phyloP scores from a whole-genome alignment of 92 coral and sea anemone species.

The Porites cylindrica region DNA sequence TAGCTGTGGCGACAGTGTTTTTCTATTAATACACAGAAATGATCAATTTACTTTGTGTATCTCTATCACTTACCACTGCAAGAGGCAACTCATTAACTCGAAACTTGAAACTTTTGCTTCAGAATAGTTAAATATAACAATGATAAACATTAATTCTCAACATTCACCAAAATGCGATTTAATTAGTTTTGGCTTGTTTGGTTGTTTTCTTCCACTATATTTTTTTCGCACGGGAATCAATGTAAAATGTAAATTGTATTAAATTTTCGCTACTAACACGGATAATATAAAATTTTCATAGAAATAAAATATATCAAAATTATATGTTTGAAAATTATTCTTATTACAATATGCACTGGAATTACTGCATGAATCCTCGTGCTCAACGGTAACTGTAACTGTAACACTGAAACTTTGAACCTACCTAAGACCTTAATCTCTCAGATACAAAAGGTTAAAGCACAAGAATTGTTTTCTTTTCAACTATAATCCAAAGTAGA shows the following conservation, averaged over 20 bases:
- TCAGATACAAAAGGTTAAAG: not conserved
- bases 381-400: not conserved
- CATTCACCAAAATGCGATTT: conserved; percentile 7
- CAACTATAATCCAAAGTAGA: not conserved
- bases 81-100: conserved; percentile 2
- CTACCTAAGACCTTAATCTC: conserved; percentile 1
- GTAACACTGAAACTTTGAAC: conserved; percentile 10
- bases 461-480: not conserved
- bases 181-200: not conserved
- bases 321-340: not conserved
- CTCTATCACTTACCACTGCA: not conserved
- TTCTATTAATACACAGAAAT: conserved; percentile 4
- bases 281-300: too few species aligned
- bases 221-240: too few species aligned
- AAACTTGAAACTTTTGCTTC: not conserved
- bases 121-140: not conserved
- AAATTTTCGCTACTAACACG: too few species aligned
- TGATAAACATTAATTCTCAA: conserved; percentile 5
- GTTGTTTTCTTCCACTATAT: too few species aligned
- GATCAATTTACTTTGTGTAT: conserved; percentile 10
- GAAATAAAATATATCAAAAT: not conserved
- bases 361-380: conserved; percentile 28
- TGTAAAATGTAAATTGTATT: too few species aligned
- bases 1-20: not conserved
- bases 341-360: not conserved